These are phyloP conservation scores for Carassius gibelio DNA, from an alignment of 2,113 vertebrate species.

Conservation along the genomic window DNA sequence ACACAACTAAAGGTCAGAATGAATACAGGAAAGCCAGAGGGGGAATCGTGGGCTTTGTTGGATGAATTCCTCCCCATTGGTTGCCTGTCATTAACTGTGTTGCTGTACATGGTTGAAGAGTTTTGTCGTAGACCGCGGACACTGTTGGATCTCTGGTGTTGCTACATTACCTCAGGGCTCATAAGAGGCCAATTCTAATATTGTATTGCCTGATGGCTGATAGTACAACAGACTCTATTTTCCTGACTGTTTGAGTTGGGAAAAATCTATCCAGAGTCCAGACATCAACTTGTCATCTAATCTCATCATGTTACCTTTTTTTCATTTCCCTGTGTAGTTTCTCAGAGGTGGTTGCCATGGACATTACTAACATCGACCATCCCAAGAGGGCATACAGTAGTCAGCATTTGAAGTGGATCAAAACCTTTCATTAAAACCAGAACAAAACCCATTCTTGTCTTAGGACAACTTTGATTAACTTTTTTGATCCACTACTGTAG, in stretches of 20 bases:
- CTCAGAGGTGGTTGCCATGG: conserved; percentile 56
- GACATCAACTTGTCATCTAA: conserved; percentile 64
- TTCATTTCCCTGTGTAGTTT: conserved; percentile 59
- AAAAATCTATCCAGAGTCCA: conserved; percentile 58
- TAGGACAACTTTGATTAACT: too few relatives aligned
- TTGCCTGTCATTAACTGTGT: conserved; percentile 22
- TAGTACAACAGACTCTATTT: conserved; percentile 17
- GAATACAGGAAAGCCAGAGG: not conserved
- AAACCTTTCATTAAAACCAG: too few relatives aligned
- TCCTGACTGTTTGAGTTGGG: conserved; percentile 28
- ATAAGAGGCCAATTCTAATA: conserved; percentile 38
- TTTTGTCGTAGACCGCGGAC: not conserved
- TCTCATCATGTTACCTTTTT: conserved; percentile 51
- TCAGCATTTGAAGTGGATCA: too few relatives aligned
- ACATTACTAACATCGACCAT: conserved; percentile 54
- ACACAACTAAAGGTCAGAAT: not conserved
- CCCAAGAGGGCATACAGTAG: conserved; percentile 37
- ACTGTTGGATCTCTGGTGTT: conserved; percentile 39
- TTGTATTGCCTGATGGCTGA: conserved; percentile 44
- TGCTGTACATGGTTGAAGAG: conserved; percentile 25
- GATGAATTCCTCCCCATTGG: not conserved
- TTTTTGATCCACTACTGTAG: not conserved
- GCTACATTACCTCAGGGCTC: conserved; percentile 34
- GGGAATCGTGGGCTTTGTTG: not conserved
- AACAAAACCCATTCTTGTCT: too few relatives aligned